Percentiles rank a stretch among this genome's conserved stretches.
Evolutionary conservation across 2,797 vertebrate species (phyloP).

Genomic region (Eupleurogrammus muticus): DNA sequence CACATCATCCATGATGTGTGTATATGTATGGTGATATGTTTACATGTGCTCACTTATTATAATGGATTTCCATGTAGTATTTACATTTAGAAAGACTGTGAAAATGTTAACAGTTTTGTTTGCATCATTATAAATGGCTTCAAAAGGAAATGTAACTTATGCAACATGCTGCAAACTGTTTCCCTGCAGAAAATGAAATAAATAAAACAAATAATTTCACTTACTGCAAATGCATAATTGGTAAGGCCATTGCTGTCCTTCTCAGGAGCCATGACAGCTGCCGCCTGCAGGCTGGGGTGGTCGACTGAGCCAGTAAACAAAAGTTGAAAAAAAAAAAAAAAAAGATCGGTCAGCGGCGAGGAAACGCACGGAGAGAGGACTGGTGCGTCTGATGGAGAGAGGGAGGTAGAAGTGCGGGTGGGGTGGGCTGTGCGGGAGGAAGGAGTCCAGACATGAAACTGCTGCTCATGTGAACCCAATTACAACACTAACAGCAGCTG

Average conservation of each 20-base stretch:
- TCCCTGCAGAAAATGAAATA: background rate
- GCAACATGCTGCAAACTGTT: background rate
- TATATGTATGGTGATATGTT: no score
- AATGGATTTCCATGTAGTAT: background rate
- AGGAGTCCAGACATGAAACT: conserved; percentile 65
- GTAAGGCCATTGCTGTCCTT: conserved; percentile 83
- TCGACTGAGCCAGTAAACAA: conserved; percentile 30
- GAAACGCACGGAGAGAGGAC: conserved; percentile 21
- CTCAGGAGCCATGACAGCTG: conserved; percentile 75
- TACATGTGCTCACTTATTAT: background rate
- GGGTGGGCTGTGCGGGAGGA: conserved; percentile 5
- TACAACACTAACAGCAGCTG: conserved; percentile 80
- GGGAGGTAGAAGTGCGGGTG: background rate
- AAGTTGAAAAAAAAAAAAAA: conserved; percentile 33
- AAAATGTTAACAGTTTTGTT: background rate
- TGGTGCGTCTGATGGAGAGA: conserved; percentile 13
- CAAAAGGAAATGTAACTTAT: background rate
- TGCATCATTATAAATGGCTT: background rate
- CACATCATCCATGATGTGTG: background rate
- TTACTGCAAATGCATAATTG: conserved; percentile 87
- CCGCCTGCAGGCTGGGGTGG: conserved; percentile 29
- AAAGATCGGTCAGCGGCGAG: conserved; percentile 30
- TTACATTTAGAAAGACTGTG: background rate
- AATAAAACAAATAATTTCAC: conserved; percentile 57
- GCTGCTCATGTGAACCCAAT: conserved; percentile 85